Percentiles rank a stretch among this genome's conserved stretches.
Conservation (phyloP, 2,113 vertebrate species). For the Lophura nycthemera region DNA sequence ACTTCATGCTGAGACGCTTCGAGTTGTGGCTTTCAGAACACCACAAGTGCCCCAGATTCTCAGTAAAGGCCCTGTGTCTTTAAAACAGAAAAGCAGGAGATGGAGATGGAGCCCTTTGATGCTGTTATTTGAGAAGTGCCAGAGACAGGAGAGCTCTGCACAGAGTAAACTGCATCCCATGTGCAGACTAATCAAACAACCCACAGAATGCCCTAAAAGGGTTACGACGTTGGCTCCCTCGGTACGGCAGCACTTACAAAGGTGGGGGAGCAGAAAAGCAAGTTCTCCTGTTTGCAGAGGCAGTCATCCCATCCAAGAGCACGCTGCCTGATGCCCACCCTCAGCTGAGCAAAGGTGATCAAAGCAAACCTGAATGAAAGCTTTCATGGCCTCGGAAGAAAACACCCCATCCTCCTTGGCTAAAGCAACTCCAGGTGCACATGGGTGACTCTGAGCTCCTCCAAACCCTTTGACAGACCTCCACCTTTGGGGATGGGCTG, state of each 20-base stretch:
- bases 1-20: not conserved
- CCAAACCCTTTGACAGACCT: not conserved
- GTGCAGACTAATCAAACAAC: constrained; percentile 22
- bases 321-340: fast-evolving
- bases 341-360: not conserved
- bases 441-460: not conserved
- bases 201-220: not conserved
- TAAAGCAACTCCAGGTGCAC: not conserved
- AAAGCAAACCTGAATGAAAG: not conserved
- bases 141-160: constrained; percentile 30
- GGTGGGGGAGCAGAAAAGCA: not conserved
- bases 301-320: not conserved
- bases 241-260: not conserved
- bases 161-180: constrained; percentile 33
- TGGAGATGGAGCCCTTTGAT: not conserved
- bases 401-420: fast-evolving
- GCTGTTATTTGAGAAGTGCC: constrained; percentile 47
- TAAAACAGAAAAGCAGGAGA: too few species aligned
- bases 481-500: not conserved
- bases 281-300: not conserved
- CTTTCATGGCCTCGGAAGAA: not conserved
- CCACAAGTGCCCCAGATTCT: not conserved
- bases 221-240: not conserved
- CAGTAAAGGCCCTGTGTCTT: not conserved
- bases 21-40: constrained; percentile 17